phyloP scores from a whole-genome alignment of 1,140 invertebrate genomes.

The Megathymus violae region DNA sequence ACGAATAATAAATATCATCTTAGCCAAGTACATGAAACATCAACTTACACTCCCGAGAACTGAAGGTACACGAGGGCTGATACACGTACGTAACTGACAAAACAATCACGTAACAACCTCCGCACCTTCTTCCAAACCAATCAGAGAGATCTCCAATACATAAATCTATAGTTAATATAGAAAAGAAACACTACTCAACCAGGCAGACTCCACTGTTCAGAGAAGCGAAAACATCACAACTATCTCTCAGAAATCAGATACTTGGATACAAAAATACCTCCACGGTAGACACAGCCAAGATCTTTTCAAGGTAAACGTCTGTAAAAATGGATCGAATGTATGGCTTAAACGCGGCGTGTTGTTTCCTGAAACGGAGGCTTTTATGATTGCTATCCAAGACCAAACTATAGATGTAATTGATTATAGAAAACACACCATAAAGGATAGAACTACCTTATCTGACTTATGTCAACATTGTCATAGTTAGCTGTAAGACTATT shows the following conservation, averaged over 20 bases:
- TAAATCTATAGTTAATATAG: too few relatives aligned
- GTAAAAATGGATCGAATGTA: slow-evolving; percentile 34
- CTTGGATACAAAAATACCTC: slow-evolving; percentile 17
- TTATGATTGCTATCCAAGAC: slow-evolving; percentile 35
- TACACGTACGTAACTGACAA: too few relatives aligned
- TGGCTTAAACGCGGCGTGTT: slow-evolving; percentile 31
- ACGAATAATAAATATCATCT: too few relatives aligned
- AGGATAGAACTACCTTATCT: background rate
- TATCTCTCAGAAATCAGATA: background rate
- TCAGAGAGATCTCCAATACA: too few relatives aligned
- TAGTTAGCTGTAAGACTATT: slow-evolving; percentile 26
- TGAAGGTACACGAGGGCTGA: too few relatives aligned
- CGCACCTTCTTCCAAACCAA: too few relatives aligned
- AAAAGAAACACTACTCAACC: too few relatives aligned
- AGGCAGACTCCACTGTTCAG: too few relatives aligned
- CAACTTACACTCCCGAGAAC: too few relatives aligned
- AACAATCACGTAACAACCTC: too few relatives aligned
- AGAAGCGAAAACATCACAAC: too few relatives aligned
- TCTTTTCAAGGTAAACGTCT: slow-evolving; percentile 6
- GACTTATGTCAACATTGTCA: slow-evolving; percentile 29
- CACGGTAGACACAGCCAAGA: slow-evolving; percentile 35
- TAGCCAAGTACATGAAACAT: too few relatives aligned
- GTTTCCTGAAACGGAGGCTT: slow-evolving; percentile 32
- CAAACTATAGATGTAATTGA: slow-evolving; percentile 28
- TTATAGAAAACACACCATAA: slow-evolving; percentile 17